These are phyloP conservation scores for Phoxinus dragarum DNA, from an alignment of 2,797 vertebrate genomes.

Conservation along the genomic window DNA sequence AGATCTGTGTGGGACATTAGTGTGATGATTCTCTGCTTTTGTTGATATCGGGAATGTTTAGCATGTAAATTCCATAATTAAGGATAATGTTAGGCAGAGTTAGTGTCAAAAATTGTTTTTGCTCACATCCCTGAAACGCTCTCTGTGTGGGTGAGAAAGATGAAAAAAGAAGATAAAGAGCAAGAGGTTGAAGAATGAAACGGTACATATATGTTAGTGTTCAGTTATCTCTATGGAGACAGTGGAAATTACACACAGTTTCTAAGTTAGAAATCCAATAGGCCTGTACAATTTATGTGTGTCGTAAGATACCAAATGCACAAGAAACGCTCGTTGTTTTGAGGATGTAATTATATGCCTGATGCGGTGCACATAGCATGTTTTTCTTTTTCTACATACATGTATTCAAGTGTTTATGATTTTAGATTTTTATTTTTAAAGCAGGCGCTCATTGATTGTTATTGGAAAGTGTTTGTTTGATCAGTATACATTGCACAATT, in stretches of 20 bases:
- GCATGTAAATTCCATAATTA: neutral
- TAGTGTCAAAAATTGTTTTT: neutral
- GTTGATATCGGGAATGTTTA: neutral
- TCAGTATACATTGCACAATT: conserved; percentile 30
- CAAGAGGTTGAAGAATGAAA: conserved; percentile 6
- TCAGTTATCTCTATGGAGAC: conserved; percentile 34
- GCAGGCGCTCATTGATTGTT: conserved; percentile 14
- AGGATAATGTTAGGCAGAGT: conserved; percentile 4
- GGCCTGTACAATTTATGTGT: conserved; percentile 14
- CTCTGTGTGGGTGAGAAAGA: conserved; percentile 2
- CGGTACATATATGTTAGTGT: conserved; percentile 34
- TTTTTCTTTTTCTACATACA: conserved; percentile 18
- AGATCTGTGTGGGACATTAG: neutral
- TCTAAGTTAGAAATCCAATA: conserved; percentile 34
- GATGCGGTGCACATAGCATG: conserved; percentile 37
- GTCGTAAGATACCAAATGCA: conserved; percentile 41
- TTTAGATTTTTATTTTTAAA: neutral
- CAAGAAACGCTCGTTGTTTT: conserved; percentile 9
- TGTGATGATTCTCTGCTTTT: conserved; percentile 11
- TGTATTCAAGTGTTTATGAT: conserved; percentile 34
- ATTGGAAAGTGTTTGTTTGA: conserved; percentile 13
- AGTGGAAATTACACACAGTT: conserved; percentile 10
- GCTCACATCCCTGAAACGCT: neutral
- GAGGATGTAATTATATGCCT: conserved; percentile 26
- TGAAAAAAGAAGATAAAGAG: conserved; percentile 8